Percentiles rank a stretch among this genome's conserved stretches.
Conservation (phyloP, 1,140 invertebrate genomes). For the Sitobion miscanthi region DNA sequence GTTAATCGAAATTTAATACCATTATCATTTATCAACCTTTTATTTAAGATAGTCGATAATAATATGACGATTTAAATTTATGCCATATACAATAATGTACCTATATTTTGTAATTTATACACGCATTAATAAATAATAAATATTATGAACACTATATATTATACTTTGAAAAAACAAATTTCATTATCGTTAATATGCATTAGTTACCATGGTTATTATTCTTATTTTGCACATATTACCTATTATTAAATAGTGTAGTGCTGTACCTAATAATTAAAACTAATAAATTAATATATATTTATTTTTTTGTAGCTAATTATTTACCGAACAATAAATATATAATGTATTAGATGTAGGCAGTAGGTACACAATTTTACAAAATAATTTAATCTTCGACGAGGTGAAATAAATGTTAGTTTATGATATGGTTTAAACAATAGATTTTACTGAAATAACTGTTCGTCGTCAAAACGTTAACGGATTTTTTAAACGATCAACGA, state of each 20-base stretch:
- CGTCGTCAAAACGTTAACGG: background rate
- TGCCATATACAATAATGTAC: background rate
- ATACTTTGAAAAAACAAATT: background rate
- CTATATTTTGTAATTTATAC: background rate
- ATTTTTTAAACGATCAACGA: background rate
- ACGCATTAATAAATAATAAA: background rate
- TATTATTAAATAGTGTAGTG: background rate
- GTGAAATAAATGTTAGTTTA: background rate
- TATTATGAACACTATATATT: background rate
- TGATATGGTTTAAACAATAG: background rate
- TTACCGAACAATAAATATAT: background rate
- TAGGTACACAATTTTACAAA: background rate
- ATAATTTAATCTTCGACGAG: background rate
- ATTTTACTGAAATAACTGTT: background rate
- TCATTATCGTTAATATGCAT: background rate
- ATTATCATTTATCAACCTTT: background rate
- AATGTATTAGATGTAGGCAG: background rate
- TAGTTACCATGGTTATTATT: background rate
- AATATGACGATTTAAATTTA: background rate
- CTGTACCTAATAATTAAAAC: background rate
- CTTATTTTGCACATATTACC: background rate
- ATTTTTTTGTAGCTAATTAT: background rate
- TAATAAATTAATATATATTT: background rate
- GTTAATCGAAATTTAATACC: constrained; percentile 19
- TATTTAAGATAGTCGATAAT: background rate